Conservation (phyloP, 2,113 vertebrate species). For the Malurus cyaneus region DNA sequence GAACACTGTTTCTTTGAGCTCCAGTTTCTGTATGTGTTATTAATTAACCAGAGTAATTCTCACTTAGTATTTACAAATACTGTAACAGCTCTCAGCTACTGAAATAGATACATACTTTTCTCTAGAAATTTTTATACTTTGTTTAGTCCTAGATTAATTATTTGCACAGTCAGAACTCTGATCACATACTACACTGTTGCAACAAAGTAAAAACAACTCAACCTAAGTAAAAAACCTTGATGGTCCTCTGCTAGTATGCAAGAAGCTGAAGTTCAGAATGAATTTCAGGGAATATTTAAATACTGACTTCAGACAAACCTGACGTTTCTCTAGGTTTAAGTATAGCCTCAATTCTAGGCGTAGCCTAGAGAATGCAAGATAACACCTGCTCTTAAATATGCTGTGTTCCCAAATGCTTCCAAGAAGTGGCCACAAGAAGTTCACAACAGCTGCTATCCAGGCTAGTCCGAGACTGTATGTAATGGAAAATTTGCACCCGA, state of each 20-base stretch:
- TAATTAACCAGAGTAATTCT: background rate
- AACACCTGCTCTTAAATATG: background rate
- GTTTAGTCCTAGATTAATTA: background rate
- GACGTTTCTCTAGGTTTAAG: background rate
- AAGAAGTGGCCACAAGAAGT: background rate
- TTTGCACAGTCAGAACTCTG: background rate
- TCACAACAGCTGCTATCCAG: background rate
- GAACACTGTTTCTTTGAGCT: background rate
- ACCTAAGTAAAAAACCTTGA: background rate
- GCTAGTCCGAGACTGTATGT: background rate
- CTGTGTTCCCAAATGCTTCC: background rate
- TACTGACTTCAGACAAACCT: background rate
- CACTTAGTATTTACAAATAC: background rate
- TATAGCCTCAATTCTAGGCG: background rate
- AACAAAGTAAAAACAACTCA: background rate
- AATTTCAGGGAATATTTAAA: background rate
- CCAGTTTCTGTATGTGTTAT: background rate
- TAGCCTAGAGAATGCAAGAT: background rate
- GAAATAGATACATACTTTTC: background rate
- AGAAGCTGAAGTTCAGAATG: background rate
- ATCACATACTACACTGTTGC: background rate
- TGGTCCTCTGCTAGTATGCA: background rate
- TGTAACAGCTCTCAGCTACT: background rate
- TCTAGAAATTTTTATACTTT: background rate
- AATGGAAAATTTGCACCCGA: background rate